Evolutionary conservation across 2,113 vertebrate genomes (phyloP).

Genomic region (Lota lota): DNA sequence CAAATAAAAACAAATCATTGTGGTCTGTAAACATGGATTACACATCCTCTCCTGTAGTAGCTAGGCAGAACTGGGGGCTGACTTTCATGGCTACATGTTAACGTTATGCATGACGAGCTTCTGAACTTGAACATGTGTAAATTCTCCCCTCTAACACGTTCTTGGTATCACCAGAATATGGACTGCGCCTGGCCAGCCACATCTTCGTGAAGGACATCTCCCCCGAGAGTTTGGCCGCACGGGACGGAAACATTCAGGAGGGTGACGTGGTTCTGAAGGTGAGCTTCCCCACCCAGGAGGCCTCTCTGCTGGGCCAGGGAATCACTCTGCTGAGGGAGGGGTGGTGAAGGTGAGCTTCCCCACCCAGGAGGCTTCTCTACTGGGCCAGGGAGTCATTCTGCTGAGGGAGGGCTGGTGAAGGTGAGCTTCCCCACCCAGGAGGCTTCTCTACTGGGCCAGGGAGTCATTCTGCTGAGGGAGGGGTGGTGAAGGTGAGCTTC

Average conservation of each 20-base stretch:
- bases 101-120: too few relatives aligned
- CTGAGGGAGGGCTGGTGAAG: too few relatives aligned
- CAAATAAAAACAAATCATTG: too few relatives aligned
- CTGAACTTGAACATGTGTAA: slow-evolving; percentile 15
- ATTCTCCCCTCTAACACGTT: slow-evolving; percentile 36
- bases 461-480: too few relatives aligned
- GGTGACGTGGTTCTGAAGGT: slow-evolving; percentile 98
- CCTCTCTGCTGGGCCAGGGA: too few relatives aligned
- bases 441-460: too few relatives aligned
- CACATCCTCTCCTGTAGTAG: too few relatives aligned
- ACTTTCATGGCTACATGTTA: too few relatives aligned
- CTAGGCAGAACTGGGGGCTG: too few relatives aligned
- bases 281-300: slow-evolving; percentile 80
- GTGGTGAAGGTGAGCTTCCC: slow-evolving; percentile 59
- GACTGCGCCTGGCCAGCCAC: slow-evolving; percentile 94
- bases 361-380: slow-evolving; percentile 68
- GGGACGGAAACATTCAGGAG: slow-evolving; percentile 98
- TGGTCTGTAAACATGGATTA: too few relatives aligned
- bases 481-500: slow-evolving; percentile 40
- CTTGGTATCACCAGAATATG: slow-evolving; percentile 80
- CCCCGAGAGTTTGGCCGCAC: slow-evolving; percentile 93
- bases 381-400: too few relatives aligned
- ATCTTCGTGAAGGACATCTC: slow-evolving; percentile 99
- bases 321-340: too few relatives aligned
- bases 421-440: slow-evolving; percentile 79